Evolutionary conservation across 2,797 vertebrate genomes (phyloP), one percentile per base, ranked within the genome.

Genomic region (Macropodus opercularis): DNA sequence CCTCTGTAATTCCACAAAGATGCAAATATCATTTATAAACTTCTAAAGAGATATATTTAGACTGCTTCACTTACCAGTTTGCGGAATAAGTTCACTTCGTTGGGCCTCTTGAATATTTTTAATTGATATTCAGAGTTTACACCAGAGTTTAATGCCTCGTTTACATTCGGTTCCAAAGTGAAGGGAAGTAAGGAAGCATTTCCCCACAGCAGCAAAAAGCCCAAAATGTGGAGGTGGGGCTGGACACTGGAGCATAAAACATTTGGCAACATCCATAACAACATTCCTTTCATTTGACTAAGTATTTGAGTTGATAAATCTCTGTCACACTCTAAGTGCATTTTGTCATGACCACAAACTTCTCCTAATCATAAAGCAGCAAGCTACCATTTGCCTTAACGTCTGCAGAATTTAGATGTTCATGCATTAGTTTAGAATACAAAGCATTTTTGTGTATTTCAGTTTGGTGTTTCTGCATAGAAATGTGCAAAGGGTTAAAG

Each of bases 1-100:
- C 49, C 71, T 40, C 24, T 36, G 15, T 26, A 35, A 77, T 52
- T 69, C 60, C 55, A 34, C 46, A 34, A 54, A 62, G 66, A 71
- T 42, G 43, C 51, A 73, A 61, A 68, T 32, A 64, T 69, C 12
- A 64, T 77, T 53, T 39, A 44, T 63, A 64, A 63, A 58, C 19
- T 41, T 59, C 36, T 46, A 50, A 69, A 56, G 42, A 34, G 11
- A 56, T 51, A 49, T 21, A 41, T 65, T 55, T 53, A 65, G 42
- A 49, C 23, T 39, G 14, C 48, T 38, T 24, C 46, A 62, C 63
- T 78, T 60, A 44, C 35, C 34, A 12, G 56, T 79, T 62, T 18
- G 47, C 43, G 56, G 15, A 63, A 63, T 35, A 29, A 59, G 58
- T 47, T 60, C 48, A 44, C 42, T 62, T 63, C n/a, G n/a, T 57